Base-by-base conservation (phyloP, 2,888 invertebrate genomes). In the Amphipyra berbera region DNA sequence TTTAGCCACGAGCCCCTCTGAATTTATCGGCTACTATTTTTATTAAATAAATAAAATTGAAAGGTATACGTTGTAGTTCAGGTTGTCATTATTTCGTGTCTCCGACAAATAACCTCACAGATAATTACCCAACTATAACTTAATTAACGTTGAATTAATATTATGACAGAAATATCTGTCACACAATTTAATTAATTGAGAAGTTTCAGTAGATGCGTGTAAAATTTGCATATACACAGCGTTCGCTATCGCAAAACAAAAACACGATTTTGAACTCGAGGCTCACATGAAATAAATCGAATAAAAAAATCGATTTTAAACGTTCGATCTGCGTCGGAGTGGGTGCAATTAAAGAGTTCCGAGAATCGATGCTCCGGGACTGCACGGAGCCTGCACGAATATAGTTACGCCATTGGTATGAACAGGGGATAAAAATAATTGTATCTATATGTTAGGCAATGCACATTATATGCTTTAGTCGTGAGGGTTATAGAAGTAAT, bases 261-360 rank as follows among this genome's bases (percentile, higher is more conserved):
- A 92, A 90, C 91, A 90, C 88, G 90, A 92, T 90, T 88, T 84
- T 85, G 82, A 88, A 88, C 88, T 86, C 87, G 87, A 73, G 82
- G 86, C 91, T 85, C 93, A 89, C 91, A 89, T 90, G 88, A 84
- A 90, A 88, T 90, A 92, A 95, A 93, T 91, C 88, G 93, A 93
- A 90, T 90, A 94, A 95, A 94, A 85, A 94, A 94, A 92, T 92
- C 91, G 91, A 92, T 94, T 93, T 94, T 92, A 93, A 94, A 88
- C 92, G 92, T 93, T 93, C 94, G 94, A 94, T 92, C 92, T 89
- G 91, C 88, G 89, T 85, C 69, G 76, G 89, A 88, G 90, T 92
- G 90, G 91, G 91, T 89, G 94, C 95, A 95, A 95, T 95, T 95
- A 95, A 95, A 94, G 93, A 78, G 88, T 94, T 94, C 95, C 78